Conservation (phyloP, 2,888 invertebrate genomes). For the Chymomyza caudatula region DNA sequence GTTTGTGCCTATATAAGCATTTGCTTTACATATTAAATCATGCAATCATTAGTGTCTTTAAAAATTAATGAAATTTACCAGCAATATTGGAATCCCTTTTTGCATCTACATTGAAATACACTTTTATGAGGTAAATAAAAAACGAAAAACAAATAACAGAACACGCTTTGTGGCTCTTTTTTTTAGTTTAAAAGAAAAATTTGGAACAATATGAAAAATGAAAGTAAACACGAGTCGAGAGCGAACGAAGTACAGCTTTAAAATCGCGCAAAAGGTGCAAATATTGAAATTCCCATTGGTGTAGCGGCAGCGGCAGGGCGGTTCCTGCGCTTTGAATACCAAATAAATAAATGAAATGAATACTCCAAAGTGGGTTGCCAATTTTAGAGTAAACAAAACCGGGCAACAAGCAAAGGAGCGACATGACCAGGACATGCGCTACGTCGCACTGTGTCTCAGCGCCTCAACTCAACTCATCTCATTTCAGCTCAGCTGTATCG, state of each 20-base stretch:
- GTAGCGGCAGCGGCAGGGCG: constrained; percentile 26
- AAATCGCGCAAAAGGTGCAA: constrained; percentile 59
- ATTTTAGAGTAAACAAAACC: constrained; percentile 21
- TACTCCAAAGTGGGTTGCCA: constrained; percentile 40
- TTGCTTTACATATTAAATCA: no score
- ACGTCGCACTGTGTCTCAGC: not conserved
- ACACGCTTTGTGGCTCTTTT: not conserved
- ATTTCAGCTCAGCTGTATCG: not conserved
- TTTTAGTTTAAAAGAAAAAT: constrained; percentile 2
- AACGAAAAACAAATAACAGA: not conserved
- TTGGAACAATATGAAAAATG: not conserved
- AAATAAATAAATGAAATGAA: constrained; percentile 68
- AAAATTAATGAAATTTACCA: no score
- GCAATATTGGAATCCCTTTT: no score
- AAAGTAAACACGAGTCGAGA: not conserved
- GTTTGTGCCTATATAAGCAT: no score
- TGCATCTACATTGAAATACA: no score
- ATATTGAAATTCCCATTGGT: constrained; percentile 63
- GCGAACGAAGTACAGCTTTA: constrained; percentile 38
- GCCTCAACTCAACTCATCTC: not conserved
- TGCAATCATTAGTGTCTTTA: no score
- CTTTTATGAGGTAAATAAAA: not conserved
- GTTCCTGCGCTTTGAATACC: constrained; percentile 67
- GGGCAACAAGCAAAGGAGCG: no score
- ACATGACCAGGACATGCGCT: not conserved